phyloP scores from a whole-genome alignment of 2,797 vertebrate species.

The Passerculus sandwichensis region DNA sequence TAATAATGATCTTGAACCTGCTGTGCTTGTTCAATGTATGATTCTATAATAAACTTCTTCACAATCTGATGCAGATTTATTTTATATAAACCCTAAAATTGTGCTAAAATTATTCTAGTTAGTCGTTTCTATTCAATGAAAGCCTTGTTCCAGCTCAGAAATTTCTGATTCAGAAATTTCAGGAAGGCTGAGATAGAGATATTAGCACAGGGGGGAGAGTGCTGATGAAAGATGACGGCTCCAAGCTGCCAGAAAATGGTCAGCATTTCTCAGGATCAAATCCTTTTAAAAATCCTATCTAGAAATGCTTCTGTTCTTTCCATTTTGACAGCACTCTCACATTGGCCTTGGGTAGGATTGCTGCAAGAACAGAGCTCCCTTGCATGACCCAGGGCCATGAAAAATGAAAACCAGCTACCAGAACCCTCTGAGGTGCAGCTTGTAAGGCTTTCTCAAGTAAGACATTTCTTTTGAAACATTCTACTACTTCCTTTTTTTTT shows the following conservation, averaged over 20 bases:
- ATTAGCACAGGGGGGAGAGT: background rate
- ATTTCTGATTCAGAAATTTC: background rate
- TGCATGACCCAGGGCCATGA: background rate
- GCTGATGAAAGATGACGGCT: background rate
- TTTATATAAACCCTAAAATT: background rate
- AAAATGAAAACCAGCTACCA: background rate
- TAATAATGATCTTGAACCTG: background rate
- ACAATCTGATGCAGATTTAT: background rate
- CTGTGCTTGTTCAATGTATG: background rate
- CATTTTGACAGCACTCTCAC: background rate
- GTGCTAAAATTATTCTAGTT: background rate
- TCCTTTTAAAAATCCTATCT: background rate
- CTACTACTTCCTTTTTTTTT: background rate
- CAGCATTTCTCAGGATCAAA: background rate
- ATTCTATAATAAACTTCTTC: background rate
- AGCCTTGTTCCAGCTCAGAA: background rate
- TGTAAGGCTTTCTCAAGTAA: background rate
- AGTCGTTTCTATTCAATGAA: background rate
- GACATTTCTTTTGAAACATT: constrained; percentile 2
- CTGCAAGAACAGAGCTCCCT: background rate
- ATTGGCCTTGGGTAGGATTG: background rate
- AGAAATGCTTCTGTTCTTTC: background rate
- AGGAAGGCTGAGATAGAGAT: background rate
- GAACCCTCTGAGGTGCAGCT: background rate
- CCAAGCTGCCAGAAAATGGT: background rate